Base-by-base conservation (phyloP, 2,888 invertebrate species). In the Leptinotarsa tumamoca region DNA sequence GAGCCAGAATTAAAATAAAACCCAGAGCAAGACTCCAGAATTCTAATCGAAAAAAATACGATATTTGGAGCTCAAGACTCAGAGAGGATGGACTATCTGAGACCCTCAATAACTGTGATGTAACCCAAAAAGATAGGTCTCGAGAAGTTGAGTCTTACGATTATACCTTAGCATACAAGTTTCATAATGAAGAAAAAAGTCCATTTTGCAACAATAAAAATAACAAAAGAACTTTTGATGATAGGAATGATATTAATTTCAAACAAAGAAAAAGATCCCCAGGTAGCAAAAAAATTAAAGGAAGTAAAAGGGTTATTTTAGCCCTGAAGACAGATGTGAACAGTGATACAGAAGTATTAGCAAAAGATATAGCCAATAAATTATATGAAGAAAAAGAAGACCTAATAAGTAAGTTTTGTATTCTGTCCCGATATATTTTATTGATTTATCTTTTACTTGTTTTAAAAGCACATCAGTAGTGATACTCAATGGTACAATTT, bases 11-110 rank as follows among this genome's bases (percentile, higher is more conserved):
- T 21, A 90, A 89, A 80, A 89, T 91, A 71, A 82, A 90, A 74
- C 87, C 89, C 4, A 90, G 84, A 78, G 81, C 75, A 63, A 87
- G 58, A 61, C 74, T 54, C 84, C 86, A 68, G 84, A 87, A 73
- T 87, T 87, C 67, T 84, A 92, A 90, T 81, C 91, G 90, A 78
- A 93, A 92, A 74, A 94, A 94, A 87, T 95, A 95, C 84, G 94
- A 94, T 87, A 91, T 96, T 80, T 96, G 96, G 96, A 90, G 91
- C 80, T 89, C 89, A 2, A 90, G 91, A 78, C 87, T 91, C n/a
- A 93, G 95, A 89, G 96, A 96, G 86, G 95, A 96, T 81, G 90
- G 94, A 0, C 88, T 96, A 71, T 93, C 94, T 43, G 94, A 95
- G 85, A 93, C 95, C 82, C 91, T 96, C 89, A 92, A 93, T 15